These are phyloP conservation scores for Fregetta grallaria DNA, from an alignment of 2,113 vertebrate species.

Conservation along the genomic window DNA sequence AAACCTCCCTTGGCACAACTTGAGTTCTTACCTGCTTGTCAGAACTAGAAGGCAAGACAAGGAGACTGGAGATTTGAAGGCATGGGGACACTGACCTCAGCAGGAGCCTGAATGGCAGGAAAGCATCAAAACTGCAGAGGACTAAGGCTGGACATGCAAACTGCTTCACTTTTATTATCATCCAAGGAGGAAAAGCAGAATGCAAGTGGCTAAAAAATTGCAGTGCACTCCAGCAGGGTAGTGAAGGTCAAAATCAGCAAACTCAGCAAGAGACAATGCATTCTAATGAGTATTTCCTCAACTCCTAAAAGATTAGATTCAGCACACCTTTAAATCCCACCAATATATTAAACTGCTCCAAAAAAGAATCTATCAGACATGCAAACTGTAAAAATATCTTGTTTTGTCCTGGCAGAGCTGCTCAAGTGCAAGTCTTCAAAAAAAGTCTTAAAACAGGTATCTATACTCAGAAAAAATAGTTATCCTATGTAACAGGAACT, in stretches of 20 bases:
- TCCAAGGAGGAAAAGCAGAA: neutral
- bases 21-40: neutral
- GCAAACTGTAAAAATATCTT: neutral
- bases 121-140: neutral
- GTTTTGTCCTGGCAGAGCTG: neutral
- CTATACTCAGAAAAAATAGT: neutral
- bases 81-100: neutral
- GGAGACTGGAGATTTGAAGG: neutral
- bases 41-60: neutral
- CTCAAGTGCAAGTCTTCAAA: neutral
- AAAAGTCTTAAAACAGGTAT: neutral
- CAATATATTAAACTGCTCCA: neutral
- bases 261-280: slow-evolving; percentile 31
- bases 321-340: slow-evolving; percentile 42
- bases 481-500: neutral
- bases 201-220: neutral
- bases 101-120: neutral
- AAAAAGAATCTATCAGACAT: neutral
- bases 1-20: too few species aligned
- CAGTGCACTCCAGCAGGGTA: neutral
- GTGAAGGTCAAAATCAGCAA: slow-evolving; percentile 51
- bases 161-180: neutral
- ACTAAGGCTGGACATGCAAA: neutral
- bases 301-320: slow-evolving; percentile 40
- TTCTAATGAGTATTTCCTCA: slow-evolving; percentile 42